Conservation (phyloP, 35 echinoderm and acorn worm genomes). For the Heliocidaris tuberculata region DNA sequence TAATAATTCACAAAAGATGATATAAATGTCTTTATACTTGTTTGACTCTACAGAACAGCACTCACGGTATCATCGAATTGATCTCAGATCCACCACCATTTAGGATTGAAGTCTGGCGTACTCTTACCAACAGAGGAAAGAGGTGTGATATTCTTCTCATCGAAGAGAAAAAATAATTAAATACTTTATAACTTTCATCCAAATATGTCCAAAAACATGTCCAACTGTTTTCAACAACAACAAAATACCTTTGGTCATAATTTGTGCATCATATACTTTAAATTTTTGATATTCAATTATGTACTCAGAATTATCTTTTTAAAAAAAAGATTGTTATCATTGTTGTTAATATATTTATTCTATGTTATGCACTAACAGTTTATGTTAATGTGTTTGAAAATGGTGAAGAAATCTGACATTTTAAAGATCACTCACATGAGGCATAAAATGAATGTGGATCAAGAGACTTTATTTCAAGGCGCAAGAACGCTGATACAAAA, state of each 20-base stretch:
- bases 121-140: constrained; percentile 13
- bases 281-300: not conserved
- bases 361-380: too few species aligned
- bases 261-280: not conserved
- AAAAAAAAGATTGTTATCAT: not conserved
- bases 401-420: too few species aligned
- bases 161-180: not conserved
- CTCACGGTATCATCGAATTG: not conserved
- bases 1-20: too few species aligned
- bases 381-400: too few species aligned
- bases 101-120: not conserved
- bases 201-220: not conserved
- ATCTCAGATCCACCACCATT: not conserved
- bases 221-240: not conserved
- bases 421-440: too few species aligned
- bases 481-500: too few species aligned
- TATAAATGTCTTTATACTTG: not conserved
- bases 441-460: too few species aligned
- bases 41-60: not conserved
- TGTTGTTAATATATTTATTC: too few species aligned
- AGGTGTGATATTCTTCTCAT: not conserved
- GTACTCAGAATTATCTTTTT: not conserved
- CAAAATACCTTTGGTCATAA: not conserved
- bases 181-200: not conserved
- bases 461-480: too few species aligned